phyloP scores from a whole-genome alignment of 2,797 vertebrate species.

The Falco rusticolus region DNA sequence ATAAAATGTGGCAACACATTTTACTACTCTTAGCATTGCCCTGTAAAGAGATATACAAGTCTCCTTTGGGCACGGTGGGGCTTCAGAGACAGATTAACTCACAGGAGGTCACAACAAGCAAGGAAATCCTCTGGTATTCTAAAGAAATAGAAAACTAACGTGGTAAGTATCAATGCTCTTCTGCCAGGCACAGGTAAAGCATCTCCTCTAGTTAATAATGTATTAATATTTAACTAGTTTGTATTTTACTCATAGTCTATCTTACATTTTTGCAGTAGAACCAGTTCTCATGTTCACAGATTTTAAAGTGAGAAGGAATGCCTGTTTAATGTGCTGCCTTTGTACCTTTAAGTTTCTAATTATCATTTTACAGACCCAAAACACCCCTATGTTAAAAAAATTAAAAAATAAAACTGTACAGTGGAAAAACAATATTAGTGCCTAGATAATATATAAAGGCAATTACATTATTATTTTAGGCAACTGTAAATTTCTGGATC shows the following conservation, averaged over 20 bases:
- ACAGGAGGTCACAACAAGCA: neutral
- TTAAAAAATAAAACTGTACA: neutral
- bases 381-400: slow-evolving; percentile 23
- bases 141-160: neutral
- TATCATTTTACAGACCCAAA: neutral
- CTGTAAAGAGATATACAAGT: neutral
- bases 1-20: neutral
- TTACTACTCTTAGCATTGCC: neutral
- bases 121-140: neutral
- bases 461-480: slow-evolving; percentile 81
- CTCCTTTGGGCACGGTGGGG: neutral
- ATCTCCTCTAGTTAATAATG: neutral
- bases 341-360: slow-evolving; percentile 20
- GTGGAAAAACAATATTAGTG: slow-evolving; percentile 56
- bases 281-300: neutral
- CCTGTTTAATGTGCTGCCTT: neutral
- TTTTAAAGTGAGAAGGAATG: neutral
- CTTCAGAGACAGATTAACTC: neutral
- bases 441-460: slow-evolving; percentile 79
- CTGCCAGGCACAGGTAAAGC: neutral
- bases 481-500: slow-evolving; percentile 76
- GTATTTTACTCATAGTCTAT: neutral
- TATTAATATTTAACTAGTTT: neutral
- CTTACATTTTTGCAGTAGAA: neutral
- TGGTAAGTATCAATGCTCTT: neutral